Evolutionary conservation across 2,113 vertebrate species (phyloP), one percentile per base, ranked within the genome.

Genomic region (Varanus komodoensis): DNA sequence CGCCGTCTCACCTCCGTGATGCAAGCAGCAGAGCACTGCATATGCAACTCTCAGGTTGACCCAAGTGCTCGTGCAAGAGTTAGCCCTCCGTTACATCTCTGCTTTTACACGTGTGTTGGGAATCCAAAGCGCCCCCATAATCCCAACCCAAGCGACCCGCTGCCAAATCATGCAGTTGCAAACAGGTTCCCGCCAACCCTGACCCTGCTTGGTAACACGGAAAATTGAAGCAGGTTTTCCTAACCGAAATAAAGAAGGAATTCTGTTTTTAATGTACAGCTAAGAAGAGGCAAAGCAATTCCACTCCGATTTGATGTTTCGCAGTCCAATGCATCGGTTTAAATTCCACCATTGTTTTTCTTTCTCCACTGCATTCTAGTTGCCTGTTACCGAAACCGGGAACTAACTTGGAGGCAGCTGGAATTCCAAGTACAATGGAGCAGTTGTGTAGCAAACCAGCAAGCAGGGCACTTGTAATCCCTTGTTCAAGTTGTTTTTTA

Each of bases 161-260:
- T 68, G 67, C 67, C 27, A 61, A 61, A 61, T 2, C 38, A 44
- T 44, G 38, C 38, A 44, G 38, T 44, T 44, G 38, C 38, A 44
- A 44, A 44, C 38, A 44, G 38, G 38, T 44, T 3, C 38, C 38
- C 38, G 3, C 38, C 38, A 44, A 44, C 2, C 38, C 38, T 44
- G 38, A 44, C 38, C 87, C 94, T 96, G 94, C 94, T 96, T 96
- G 95, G 95, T 95, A 95, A 88, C 90, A 93, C 93, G n/a, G 92
- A 94, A 94, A 96, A 96, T 93, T 92, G 80, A 93, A 93, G 95
- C 95, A 94, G 87, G 89, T 95, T 89, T 92, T 92, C 61, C 79
- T 89, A 92, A 57, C 73, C 87, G 88, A 57, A 57, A 7, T 7
- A 61, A 94, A 86, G 89, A 95, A 87, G 91, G 85, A 89, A 93